Evolutionary conservation across 2,113 vertebrate genomes (phyloP), one percentile per base, ranked within the genome.

Genomic region (Oplegnathus fasciatus): DNA sequence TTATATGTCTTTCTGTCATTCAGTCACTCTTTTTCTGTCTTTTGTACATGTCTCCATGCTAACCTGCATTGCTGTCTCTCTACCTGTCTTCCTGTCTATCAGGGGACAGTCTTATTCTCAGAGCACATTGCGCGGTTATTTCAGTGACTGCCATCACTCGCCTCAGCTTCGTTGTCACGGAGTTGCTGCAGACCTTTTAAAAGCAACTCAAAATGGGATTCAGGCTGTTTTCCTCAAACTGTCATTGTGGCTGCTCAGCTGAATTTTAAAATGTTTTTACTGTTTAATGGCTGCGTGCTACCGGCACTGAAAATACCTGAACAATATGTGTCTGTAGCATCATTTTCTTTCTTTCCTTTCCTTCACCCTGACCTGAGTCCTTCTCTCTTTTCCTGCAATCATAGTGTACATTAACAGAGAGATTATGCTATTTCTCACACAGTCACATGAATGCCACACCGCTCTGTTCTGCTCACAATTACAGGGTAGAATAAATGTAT

Each of bases 401-500:
- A 46, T 20, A 11, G 13, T 7, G 15, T 8, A 34, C 20, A 1
- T 58, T 69, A 70, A 28, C 40, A 20, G 7, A 58, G 30, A 61
- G 2, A 70, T 69, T 5, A 48, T 32, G 6, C 61, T 37, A 9
- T 84, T 0, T 60, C 60, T 67, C 60, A 2, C 37, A 0, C 69
- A 1, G 13, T 58, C 52, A 22, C 9, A 40, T 46, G 30, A 64
- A 46, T 1, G 54, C 70, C 64, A 40, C 77, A 0, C n/a, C 0
- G 62, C 40, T 82, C 67, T 5, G 1, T 48, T 58, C 58, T 0
- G 32, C 55, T 48, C 34, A 0, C 60, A 61, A 28, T 67, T 60
- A 68, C 74, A 34, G 44, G n/a, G 17, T 7, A 2, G 55, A 37
- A 17, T 50, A 71, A 76, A 87, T 32, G 54, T 34, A 69, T 68